Evolutionary conservation across 2,113 vertebrate species (phyloP), one percentile per base, ranked within the genome.

Genomic region (Apaloderma vittatum): DNA sequence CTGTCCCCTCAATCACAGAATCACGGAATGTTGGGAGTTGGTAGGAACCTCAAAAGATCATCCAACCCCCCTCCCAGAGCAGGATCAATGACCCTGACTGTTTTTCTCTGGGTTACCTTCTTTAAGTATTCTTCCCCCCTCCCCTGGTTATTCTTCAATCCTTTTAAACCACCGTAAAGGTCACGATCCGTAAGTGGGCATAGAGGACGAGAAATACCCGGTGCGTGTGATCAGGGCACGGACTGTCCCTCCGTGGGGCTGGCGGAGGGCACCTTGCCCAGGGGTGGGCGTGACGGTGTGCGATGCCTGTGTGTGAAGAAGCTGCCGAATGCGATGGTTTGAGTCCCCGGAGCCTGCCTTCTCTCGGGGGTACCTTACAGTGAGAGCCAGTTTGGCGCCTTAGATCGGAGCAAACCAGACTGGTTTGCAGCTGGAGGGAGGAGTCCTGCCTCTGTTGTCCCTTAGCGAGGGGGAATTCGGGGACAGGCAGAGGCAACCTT

Each of bases 111-210:
- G 6, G n/a, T 68, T 83, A 2, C 10, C 11, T 78, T 67, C 37
- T 78, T 11, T 11, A 32, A 17, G 5, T 81, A 27, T 61, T 70
- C 43, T 34, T 57, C 10, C 12, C 5, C 1, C 1, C 1, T 62
- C 13, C 36, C 36, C 57, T 86, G 11, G 15, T 79, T 86, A 32
- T 75, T 79, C 11, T 68, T 88, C 26, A 51, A 0, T 67, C 2
- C 6, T 72, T 87, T 74, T 82, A 55, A 55, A 43, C 3, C 3
- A 2, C 46, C 32, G 68, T 76, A 43, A 45, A 15, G 8, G 16
- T 49, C 23, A 2, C 11, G 19, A 4, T n/a, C 27, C 4, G 0
- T 58, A 37, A 62, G 37, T 29, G 29, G 18, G 10, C 40, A 16
- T 9, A 43, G 27, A 75, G 23, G 29, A 71, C 16, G 19, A 15